Evolutionary conservation across 2,113 vertebrate genomes (phyloP).

Genomic region (Turnix velox): DNA sequence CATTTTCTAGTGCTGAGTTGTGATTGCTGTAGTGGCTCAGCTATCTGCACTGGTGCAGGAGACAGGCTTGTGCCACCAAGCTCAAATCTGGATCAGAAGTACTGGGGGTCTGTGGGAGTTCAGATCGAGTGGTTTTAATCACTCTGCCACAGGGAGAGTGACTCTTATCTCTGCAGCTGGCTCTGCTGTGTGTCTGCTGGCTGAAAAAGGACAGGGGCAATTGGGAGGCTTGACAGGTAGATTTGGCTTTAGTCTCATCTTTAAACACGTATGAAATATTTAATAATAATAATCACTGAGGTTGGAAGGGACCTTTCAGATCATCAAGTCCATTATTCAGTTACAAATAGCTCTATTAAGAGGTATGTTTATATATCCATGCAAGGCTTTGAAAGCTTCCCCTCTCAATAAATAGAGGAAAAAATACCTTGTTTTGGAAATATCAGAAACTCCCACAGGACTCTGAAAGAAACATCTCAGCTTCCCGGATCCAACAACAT

Average conservation of each 20-base stretch:
- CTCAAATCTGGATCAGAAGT: background rate
- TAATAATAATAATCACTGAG: too few relatives aligned
- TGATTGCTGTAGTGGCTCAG: constrained; percentile 16
- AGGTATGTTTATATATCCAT: background rate
- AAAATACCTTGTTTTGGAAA: background rate
- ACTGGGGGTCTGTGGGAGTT: background rate
- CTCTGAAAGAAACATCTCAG: background rate
- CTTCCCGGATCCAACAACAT: accelerated
- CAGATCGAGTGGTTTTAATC: background rate
- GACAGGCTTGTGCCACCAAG: background rate
- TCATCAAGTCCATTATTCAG: too few relatives aligned
- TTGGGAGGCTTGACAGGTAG: background rate
- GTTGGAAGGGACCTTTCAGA: too few relatives aligned
- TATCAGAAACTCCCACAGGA: background rate
- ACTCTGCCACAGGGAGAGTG: background rate
- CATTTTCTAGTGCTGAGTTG: background rate
- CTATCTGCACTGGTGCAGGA: constrained; percentile 13
- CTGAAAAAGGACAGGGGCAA: background rate
- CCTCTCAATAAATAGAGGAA: background rate
- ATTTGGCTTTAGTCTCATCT: background rate
- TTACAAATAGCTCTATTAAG: background rate
- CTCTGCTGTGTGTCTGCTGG: background rate
- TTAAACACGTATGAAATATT: background rate
- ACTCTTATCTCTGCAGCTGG: constrained; percentile 16
- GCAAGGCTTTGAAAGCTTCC: background rate